Percentiles rank a stretch among this genome's conserved stretches.
Conservation (phyloP, 2,797 vertebrate genomes). For the Thaleichthys pacificus region DNA sequence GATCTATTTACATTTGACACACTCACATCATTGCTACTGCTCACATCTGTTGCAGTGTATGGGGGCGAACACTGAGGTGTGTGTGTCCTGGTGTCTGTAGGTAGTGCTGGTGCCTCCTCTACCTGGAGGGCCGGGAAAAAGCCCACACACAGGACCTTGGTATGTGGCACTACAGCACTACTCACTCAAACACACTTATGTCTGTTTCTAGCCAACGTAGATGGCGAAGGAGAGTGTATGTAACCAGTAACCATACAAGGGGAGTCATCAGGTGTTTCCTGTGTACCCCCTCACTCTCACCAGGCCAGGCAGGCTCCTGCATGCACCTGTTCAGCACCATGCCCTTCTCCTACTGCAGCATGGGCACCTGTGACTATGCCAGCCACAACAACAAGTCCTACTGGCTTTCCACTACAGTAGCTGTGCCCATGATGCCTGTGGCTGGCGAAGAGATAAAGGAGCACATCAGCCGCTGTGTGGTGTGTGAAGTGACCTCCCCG, state of each 20-base stretch:
- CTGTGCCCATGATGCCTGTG: slow-evolving; percentile 72
- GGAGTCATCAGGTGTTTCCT: neutral
- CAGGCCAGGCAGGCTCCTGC: slow-evolving; percentile 92
- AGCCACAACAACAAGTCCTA: slow-evolving; percentile 80
- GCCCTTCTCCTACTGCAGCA: slow-evolving; percentile 89
- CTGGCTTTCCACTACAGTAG: slow-evolving; percentile 82
- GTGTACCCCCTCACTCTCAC: neutral
- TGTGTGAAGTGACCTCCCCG: slow-evolving; percentile 82
- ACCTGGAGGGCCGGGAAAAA: slow-evolving; percentile 90
- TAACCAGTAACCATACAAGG: no score
- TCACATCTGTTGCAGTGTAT: neutral
- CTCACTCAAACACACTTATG: no score
- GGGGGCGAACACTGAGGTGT: neutral
- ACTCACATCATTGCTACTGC: no score
- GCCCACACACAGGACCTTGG: slow-evolving; percentile 92
- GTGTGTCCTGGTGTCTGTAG: slow-evolving; percentile 23
- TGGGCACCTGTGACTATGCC: slow-evolving; percentile 83
- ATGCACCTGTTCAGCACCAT: slow-evolving; percentile 88
- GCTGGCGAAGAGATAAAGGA: slow-evolving; percentile 70
- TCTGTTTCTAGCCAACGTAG: no score
- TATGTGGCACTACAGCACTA: slow-evolving; percentile 50
- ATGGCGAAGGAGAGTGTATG: no score
- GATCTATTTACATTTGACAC: no score
- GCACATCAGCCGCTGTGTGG: slow-evolving; percentile 84
- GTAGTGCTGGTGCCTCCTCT: slow-evolving; percentile 71